Base-by-base conservation (phyloP, 2,888 invertebrate species). In the Drosophila pseudotalamancana region DNA sequence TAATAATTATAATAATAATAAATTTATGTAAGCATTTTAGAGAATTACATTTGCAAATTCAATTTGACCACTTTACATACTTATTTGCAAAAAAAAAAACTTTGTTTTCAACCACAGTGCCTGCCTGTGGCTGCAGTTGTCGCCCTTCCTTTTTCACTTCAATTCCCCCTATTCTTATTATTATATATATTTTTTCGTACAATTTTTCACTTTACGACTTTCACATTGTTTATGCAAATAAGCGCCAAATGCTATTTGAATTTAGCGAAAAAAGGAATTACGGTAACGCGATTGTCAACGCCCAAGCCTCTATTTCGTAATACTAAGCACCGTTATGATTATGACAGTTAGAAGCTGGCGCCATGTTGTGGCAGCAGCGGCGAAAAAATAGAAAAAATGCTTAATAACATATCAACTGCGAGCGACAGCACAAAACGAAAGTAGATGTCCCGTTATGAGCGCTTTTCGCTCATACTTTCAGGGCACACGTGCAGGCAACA, bases 181-280 rank as follows among this genome's bases (percentile, higher is more conserved):
- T 27, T 23, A 4, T 27, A 25, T 27, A 42, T 42, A 42, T 18
- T 42, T 65, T 75, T 72, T 66, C 80, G 60, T 68, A 75, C 83
- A 82, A 85, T 82, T 83, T 83, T 85, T 82, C 85, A 85, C 82
- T 82, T 85, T 85, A 72, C 70, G 83, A 80, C 86, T 86, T 86
- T 75, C 84, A 64, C 68, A 61, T 78, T 83, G 77, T 77, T 81
- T 87, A 87, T 87, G 88, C 87, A 87, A 87, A 88, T 87, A 76
- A 85, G 87, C 85, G 77, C 69, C 56, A 84, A 86, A 80, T 77
- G 71, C 85, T 77, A 78, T 77, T 84, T 81, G 81, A 86, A 68
- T 84, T 78, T 78, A 80, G 53, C 65, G 69, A 69, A 75, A 69
- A 75, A 32, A 32, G 43, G 76, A 84, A 80, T 80, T 83, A 77